Percentiles rank a stretch among this genome's conserved stretches.
Evolutionary conservation across 1,140 invertebrate genomes (phyloP).

Genomic region (Plectrocnemia conspersa): DNA sequence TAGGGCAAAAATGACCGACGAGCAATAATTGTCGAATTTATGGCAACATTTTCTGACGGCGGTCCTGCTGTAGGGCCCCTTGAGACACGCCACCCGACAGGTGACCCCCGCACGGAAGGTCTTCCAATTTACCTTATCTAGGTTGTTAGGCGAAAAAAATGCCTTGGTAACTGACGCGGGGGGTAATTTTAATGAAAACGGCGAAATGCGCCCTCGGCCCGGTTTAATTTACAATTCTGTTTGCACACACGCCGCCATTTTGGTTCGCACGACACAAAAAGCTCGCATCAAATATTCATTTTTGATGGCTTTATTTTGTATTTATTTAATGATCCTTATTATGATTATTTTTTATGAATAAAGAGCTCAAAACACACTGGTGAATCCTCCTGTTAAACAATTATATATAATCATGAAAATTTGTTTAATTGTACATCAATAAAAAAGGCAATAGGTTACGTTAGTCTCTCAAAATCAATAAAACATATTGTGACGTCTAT

Average conservation of each 20-base stretch:
- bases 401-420: too few species aligned
- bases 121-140: conserved; percentile 14
- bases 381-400: neutral
- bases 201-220: conserved; percentile 11
- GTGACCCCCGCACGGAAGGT: conserved; percentile 16
- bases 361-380: neutral
- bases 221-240: conserved; percentile 25
- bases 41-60: neutral
- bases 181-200: conserved; percentile 17
- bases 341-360: too few species aligned
- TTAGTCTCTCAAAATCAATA: too few species aligned
- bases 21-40: too few species aligned
- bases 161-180: too few species aligned
- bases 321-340: neutral
- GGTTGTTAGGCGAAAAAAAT: neutral
- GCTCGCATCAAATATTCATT: conserved; percentile 31
- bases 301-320: conserved; percentile 4
- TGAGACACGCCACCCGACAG: conserved; percentile 9
- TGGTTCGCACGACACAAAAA: too few species aligned
- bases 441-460: too few species aligned
- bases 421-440: too few species aligned
- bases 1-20: too few species aligned
- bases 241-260: conserved; percentile 14
- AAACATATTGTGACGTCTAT: too few species aligned
- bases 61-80: neutral